These are phyloP conservation scores for Oncorhynchus tshawytscha DNA, from an alignment of 2,113 vertebrate species.

Conservation along the genomic window DNA sequence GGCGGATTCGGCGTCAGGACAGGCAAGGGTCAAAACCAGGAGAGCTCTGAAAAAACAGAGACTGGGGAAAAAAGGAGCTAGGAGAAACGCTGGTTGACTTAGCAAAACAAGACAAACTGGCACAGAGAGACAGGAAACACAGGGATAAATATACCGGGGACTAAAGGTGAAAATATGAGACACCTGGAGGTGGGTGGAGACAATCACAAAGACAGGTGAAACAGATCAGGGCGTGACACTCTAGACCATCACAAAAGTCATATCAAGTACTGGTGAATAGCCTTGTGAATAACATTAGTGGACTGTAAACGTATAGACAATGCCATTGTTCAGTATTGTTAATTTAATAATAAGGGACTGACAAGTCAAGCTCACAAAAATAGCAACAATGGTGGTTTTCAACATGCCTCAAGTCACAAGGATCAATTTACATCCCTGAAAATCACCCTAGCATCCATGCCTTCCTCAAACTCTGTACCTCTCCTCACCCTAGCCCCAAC, in stretches of 20 bases:
- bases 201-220: no score
- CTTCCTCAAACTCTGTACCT: constrained; percentile 16
- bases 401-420: constrained; percentile 36
- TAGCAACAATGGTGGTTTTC: constrained; percentile 46
- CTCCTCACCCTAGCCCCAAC: constrained; percentile 7
- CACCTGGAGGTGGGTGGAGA: no score
- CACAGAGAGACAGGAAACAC: no score
- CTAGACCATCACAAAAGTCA: not conserved
- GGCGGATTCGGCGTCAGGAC: no score
- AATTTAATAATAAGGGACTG: constrained; percentile 18
- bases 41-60: no score
- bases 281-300: not conserved
- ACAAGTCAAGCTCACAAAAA: constrained; percentile 43
- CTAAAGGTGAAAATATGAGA: no score
- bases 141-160: no score
- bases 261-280: not conserved
- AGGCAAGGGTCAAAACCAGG: no score
- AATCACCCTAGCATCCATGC: constrained; percentile 35
- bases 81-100: no score
- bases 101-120: no score
- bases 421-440: constrained; percentile 54
- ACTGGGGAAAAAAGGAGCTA: no score
- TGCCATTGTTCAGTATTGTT: constrained; percentile 16
- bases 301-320: constrained; percentile 1
- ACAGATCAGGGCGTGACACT: not conserved